phyloP scores from a whole-genome alignment of 1,140 invertebrate species.

The Linepithema humile region DNA sequence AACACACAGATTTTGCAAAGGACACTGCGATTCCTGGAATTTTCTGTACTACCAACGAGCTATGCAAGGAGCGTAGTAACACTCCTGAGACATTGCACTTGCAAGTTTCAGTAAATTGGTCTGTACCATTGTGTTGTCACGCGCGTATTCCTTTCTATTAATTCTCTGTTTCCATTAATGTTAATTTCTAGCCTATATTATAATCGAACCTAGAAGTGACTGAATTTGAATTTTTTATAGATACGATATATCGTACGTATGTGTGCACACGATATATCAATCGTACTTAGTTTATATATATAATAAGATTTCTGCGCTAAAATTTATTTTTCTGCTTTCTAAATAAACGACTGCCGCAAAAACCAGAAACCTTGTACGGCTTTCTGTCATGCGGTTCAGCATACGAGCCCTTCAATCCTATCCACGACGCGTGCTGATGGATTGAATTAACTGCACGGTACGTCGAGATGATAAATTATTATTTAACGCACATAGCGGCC shows the following conservation, averaged over 20 bases:
- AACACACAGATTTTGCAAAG: slow-evolving; percentile 1
- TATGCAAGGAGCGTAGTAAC: neutral
- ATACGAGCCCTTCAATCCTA: slow-evolving; percentile 1
- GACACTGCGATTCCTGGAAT: neutral
- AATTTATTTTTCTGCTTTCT: neutral
- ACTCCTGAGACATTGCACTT: slow-evolving; percentile 6
- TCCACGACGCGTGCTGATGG: neutral
- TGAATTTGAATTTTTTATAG: neutral
- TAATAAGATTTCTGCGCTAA: neutral
- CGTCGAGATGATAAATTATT: slow-evolving; percentile 41
- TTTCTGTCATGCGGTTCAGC: neutral
- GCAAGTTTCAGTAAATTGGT: neutral
- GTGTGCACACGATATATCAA: too few relatives aligned
- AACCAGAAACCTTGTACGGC: neutral
- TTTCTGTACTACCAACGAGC: slow-evolving; percentile 1
- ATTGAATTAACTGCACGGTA: slow-evolving; percentile 32
- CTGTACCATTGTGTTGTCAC: neutral
- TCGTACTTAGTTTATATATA: too few relatives aligned
- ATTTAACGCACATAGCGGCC: slow-evolving; percentile 20
- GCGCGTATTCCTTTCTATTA: neutral
- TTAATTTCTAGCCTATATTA: neutral
- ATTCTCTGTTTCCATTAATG: slow-evolving; percentile 9
- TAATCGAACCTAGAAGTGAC: neutral
- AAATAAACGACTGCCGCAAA: neutral
- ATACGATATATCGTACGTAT: too few relatives aligned